Base-by-base conservation (phyloP, 2,888 invertebrate genomes). In the Arrhopalites spinosus region DNA sequence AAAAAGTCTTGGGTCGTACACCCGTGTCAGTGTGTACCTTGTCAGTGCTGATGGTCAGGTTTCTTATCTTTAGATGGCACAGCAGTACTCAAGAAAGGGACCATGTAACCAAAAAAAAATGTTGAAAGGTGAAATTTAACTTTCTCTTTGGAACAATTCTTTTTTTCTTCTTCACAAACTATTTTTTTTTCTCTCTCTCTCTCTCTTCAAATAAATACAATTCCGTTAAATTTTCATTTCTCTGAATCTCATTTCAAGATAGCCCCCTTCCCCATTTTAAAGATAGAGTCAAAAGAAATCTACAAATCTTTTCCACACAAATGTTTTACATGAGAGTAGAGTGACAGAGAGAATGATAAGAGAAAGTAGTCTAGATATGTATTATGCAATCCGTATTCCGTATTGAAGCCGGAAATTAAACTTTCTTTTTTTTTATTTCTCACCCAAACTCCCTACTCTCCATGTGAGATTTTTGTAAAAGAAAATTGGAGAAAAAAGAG, bases 361-460 rank as follows among this genome's bases (percentile, higher is more conserved):
- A 36, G 36, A 11, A 36, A 36, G 36, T 3, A 36, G 13, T 25
- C 17, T 27, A 36, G 64, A 7, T 27, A 30, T 53, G 13, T 30
- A 70, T n/a, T 36, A 36, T 36, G 36, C 5, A 36, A 36, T 36
- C 11, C 11, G 36, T 3, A 11, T 29, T 68, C 25, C 25, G n/a
- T 29, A 50, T 68, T 68, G 53, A n/a, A 70, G 70, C 70, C 70
- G 70, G 70, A 70, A 70, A 70, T 70, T 70, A 70, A 70, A 70
- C 27, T 70, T 70, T 70, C 56, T 53, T 7, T 36, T 11, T 30
- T 56, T 5, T 53, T 53, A 8, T 53, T 5, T 53, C 17, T 20
- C n/a, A 53, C 15, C 5, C 53, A 17, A 5, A 53, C 17, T 15
- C 53, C 17, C 53, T 53, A 53, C 53, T 15, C 3, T 53, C n/a